Percentiles rank a stretch among this genome's conserved stretches.
phyloP scores from a whole-genome alignment of 2,888 invertebrate genomes.

The Odontocerum albicorne region DNA sequence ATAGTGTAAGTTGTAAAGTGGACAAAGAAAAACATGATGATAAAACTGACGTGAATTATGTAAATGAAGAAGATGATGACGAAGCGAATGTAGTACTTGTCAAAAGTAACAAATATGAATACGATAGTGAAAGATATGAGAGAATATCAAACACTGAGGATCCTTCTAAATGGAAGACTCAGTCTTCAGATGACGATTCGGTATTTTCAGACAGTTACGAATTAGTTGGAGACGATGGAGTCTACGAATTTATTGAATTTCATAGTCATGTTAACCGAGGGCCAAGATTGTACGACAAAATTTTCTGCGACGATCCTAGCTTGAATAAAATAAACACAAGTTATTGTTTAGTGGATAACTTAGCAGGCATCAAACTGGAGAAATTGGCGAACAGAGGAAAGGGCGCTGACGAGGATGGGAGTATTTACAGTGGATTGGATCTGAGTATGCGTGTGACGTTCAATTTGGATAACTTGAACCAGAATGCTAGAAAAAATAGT shows the following conservation, averaged over 20 bases:
- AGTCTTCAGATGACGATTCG: conserved; percentile 1
- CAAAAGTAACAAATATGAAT: no score
- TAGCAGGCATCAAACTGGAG: conserved; percentile 24
- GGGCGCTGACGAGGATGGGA: conserved; percentile 11
- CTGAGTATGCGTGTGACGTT: conserved; percentile 34
- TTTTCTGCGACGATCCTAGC: conserved; percentile 26
- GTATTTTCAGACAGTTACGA: conserved; percentile 19
- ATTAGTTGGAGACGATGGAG: conserved; percentile 23
- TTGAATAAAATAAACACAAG: conserved; percentile 18
- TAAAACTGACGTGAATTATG: background rate
- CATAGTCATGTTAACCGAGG: background rate
- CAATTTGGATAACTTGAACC: conserved; percentile 40
- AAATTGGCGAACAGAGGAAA: conserved; percentile 3
- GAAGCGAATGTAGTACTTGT: background rate
- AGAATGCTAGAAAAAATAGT: conserved; percentile 38
- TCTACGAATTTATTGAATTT: conserved; percentile 32
- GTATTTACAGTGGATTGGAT: conserved; percentile 24
- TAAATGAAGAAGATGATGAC: conserved; percentile 3
- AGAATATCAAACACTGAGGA: no score
- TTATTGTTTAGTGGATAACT: conserved; percentile 17
- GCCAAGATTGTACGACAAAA: conserved; percentile 31
- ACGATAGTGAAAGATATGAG: no score
- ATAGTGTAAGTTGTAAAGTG: no score
- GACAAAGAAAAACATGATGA: no score
- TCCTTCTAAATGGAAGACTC: no score